phyloP scores from a whole-genome alignment of 2,797 vertebrate species.

The Poeciliopsis turneri region DNA sequence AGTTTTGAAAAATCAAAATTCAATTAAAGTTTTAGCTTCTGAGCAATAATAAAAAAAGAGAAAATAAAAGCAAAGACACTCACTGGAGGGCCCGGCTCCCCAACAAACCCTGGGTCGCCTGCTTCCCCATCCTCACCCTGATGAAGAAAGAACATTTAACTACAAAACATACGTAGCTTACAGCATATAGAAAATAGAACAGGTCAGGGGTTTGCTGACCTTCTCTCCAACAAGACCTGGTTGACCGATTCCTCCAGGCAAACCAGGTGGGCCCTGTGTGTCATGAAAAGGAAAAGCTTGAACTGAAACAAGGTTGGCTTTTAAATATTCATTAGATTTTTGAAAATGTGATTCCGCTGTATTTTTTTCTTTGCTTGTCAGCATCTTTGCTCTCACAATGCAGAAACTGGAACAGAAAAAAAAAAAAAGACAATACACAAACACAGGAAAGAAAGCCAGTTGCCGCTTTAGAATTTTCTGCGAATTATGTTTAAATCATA shows the following conservation, averaged over 20 bases:
- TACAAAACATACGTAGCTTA: constrained; percentile 11
- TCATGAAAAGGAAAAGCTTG: constrained; percentile 41
- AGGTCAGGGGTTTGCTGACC: constrained; percentile 72
- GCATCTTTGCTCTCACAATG: constrained; percentile 51
- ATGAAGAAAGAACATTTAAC: constrained; percentile 22
- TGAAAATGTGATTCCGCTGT: constrained; percentile 38
- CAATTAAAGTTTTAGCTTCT: not conserved
- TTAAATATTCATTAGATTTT: constrained; percentile 62
- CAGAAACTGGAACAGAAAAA: constrained; percentile 51
- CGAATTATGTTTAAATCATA: constrained; percentile 45
- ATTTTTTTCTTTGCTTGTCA: constrained; percentile 47
- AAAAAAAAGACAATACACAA: constrained; percentile 26
- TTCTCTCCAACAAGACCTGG: constrained; percentile 91
- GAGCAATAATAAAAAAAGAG: not conserved
- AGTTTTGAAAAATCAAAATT: not conserved
- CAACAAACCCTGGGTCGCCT: constrained; percentile 85
- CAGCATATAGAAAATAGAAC: too few species aligned
- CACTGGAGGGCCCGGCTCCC: constrained; percentile 82
- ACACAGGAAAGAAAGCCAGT: constrained; percentile 44
- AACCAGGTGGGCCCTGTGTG: constrained; percentile 83
- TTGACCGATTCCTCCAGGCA: constrained; percentile 87
- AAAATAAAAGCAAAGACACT: constrained; percentile 65
- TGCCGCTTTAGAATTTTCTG: constrained; percentile 31
- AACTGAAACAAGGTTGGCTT: constrained; percentile 40
- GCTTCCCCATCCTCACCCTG: constrained; percentile 91